phyloP scores from a whole-genome alignment of 2,797 vertebrate species.

The Bucorvus abyssinicus region DNA sequence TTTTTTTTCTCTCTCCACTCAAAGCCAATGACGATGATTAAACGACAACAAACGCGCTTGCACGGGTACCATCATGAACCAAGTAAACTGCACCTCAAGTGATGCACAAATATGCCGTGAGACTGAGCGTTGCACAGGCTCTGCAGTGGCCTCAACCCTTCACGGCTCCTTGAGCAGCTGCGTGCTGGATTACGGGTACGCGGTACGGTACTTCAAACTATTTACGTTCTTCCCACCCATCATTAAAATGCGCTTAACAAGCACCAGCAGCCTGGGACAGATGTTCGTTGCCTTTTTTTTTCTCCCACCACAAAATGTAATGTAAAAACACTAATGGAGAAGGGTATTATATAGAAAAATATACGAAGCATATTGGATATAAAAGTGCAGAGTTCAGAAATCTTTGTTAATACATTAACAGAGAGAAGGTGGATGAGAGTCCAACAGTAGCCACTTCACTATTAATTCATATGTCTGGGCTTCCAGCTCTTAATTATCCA shows the following conservation, averaged over 20 bases:
- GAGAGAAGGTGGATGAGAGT: neutral
- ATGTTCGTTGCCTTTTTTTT: neutral
- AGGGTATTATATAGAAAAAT: neutral
- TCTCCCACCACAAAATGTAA: neutral
- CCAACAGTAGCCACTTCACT: neutral
- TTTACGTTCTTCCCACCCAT: neutral
- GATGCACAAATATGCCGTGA: neutral
- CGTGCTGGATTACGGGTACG: neutral
- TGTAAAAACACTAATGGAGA: neutral
- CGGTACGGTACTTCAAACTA: neutral
- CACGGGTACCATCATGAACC: neutral
- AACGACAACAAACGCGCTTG: neutral
- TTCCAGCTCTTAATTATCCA: neutral
- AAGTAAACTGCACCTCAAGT: neutral
- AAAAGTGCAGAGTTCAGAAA: neutral
- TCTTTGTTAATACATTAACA: neutral
- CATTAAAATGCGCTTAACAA: neutral
- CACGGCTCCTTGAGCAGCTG: neutral
- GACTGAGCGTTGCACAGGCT: neutral
- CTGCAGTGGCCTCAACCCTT: neutral
- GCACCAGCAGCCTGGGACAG: constrained; percentile 1
- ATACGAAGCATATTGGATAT: no score
- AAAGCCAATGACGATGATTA: neutral
- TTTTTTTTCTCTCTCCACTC: neutral
- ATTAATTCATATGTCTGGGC: neutral